phyloP scores from a whole-genome alignment of 2,113 vertebrate species.

The Austrofundulus limnaeus region DNA sequence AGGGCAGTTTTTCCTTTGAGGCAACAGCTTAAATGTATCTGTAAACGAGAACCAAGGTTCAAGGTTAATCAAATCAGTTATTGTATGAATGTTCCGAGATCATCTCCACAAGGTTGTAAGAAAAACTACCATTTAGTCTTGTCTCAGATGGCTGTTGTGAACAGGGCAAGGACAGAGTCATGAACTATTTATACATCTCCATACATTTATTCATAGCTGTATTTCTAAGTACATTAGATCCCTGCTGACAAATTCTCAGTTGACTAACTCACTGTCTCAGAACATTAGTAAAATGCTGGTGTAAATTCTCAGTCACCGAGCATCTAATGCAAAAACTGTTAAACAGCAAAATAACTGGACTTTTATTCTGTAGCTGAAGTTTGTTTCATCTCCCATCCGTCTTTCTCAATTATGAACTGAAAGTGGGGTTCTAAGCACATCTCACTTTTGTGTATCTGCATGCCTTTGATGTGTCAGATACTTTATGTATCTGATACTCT shows the following conservation, averaged over 20 bases:
- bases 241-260: conserved; percentile 48
- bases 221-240: conserved; percentile 25
- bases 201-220: conserved; percentile 16
- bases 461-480: too few relatives aligned
- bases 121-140: conserved; percentile 8
- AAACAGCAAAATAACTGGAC: too few relatives aligned
- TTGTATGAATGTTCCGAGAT: conserved; percentile 18
- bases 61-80: conserved; percentile 40
- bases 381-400: too few relatives aligned
- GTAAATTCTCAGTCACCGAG: too few relatives aligned
- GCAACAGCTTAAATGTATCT: conserved; percentile 23
- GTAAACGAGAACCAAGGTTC: conserved; percentile 22
- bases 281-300: neutral
- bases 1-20: conserved; percentile 13
- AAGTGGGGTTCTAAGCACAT: too few relatives aligned
- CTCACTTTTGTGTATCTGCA: too few relatives aligned
- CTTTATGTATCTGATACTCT: too few relatives aligned
- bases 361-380: too few relatives aligned
- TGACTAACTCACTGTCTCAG: conserved; percentile 51
- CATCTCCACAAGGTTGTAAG: conserved; percentile 30
- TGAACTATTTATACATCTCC: conserved; percentile 36
- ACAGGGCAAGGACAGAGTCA: conserved; percentile 46
- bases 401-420: too few relatives aligned
- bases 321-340: too few relatives aligned
- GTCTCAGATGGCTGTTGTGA: neutral